Percentiles rank a stretch among this genome's conserved stretches.
Evolutionary conservation across 1,140 invertebrate genomes (phyloP).

Genomic region (Zaprionus lachaisei): DNA sequence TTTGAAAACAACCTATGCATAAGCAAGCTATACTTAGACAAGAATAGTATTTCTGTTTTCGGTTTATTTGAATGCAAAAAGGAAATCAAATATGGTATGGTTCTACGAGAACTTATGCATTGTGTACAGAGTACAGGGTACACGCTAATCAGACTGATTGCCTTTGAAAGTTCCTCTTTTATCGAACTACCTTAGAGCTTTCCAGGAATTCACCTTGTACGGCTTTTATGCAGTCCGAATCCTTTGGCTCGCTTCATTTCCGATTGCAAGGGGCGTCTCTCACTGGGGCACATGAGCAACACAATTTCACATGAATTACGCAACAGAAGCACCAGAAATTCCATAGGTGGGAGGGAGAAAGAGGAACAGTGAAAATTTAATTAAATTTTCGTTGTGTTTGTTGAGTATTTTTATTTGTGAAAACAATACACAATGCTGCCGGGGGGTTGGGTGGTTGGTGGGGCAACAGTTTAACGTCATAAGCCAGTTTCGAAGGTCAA

Average conservation of each 20-base stretch:
- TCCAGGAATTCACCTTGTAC: conserved; percentile 22
- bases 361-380: conserved; percentile 50
- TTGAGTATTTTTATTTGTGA: conserved; percentile 30
- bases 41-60: too few species aligned
- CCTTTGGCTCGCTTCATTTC: conserved; percentile 15
- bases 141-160: background rate
- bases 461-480: background rate
- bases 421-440: conserved; percentile 27
- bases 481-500: background rate
- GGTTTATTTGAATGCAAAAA: too few species aligned
- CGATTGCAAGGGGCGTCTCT: conserved; percentile 4
- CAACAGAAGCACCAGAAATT: conserved; percentile 13
- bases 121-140: background rate
- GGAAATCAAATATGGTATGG: too few species aligned
- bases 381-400: conserved; percentile 49
- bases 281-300: conserved; percentile 5
- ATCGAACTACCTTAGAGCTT: background rate
- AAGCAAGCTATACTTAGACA: too few species aligned
- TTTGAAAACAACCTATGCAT: background rate
- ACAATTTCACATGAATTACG: conserved; percentile 12
- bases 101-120: too few species aligned
- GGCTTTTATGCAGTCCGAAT: conserved; percentile 7
- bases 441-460: background rate
- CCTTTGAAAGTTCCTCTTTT: background rate
- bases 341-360: background rate